These are phyloP conservation scores for Yponomeuta evonymella DNA, from an alignment of 2,888 invertebrate species.

Conservation along the genomic window DNA sequence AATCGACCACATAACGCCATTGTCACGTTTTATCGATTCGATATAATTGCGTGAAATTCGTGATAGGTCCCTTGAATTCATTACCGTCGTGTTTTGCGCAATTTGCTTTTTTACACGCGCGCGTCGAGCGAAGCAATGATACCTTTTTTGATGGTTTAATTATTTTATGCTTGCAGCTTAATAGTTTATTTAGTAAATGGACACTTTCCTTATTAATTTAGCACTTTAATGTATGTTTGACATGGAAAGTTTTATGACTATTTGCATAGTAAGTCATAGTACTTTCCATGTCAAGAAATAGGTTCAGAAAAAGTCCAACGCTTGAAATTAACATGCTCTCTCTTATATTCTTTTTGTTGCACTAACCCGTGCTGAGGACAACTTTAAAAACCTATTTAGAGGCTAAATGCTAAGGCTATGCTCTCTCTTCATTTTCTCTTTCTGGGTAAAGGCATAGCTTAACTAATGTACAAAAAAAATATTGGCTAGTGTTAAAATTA, in stretches of 20 bases:
- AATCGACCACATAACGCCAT: not conserved
- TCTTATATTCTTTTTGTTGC: no score
- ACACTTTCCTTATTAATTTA: constrained; percentile 10
- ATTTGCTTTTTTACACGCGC: constrained; percentile 42
- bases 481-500: no score
- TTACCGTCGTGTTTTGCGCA: constrained; percentile 62
- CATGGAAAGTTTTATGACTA: not conserved
- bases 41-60: not conserved
- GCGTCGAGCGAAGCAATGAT: constrained; percentile 47
- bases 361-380: no score
- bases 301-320: no score
- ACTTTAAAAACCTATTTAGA: no score
- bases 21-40: not conserved
- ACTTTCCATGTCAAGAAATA: no score
- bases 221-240: constrained; percentile 8
- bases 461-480: no score
- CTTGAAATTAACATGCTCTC: no score
- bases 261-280: no score
- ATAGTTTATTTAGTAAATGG: constrained; percentile 30
- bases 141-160: constrained; percentile 58
- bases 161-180: constrained; percentile 46
- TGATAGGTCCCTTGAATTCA: constrained; percentile 53
- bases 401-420: no score
- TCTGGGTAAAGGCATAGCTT: no score
- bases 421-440: no score